Evolutionary conservation across 2,113 vertebrate species (phyloP).

Genomic region (Monarcha castaneiventris): DNA sequence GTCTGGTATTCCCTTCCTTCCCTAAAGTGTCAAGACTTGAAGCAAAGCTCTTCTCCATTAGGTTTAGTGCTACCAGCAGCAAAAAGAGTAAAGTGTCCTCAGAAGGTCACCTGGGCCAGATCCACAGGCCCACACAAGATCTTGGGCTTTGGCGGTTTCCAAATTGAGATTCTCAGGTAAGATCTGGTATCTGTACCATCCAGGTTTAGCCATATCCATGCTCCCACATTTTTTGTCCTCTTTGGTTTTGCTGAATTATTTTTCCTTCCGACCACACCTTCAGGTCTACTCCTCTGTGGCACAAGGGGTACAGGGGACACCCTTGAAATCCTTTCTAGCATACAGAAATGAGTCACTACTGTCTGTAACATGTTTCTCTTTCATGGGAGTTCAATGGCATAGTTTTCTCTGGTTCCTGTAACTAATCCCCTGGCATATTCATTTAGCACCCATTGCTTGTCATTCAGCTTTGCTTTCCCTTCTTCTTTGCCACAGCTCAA

Average conservation of each 20-base stretch:
- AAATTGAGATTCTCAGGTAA: neutral
- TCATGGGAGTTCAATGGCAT: fast-evolving
- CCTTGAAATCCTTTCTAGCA: neutral
- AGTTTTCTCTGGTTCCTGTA: neutral
- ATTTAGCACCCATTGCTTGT: neutral
- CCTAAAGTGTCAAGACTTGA: neutral
- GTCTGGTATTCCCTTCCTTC: neutral
- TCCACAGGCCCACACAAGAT: neutral
- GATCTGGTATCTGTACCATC: neutral
- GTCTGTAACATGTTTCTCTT: neutral
- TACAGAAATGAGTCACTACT: neutral
- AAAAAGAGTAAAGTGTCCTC: neutral
- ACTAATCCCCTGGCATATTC: neutral
- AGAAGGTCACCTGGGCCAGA: neutral
- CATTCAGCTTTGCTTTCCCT: neutral
- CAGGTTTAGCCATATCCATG: fast-evolving
- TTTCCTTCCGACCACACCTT: neutral
- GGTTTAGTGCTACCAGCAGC: neutral
- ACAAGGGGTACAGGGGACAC: fast-evolving
- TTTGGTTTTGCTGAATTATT: neutral
- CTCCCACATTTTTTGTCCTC: neutral
- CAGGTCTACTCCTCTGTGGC: neutral
- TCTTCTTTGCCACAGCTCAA: neutral
- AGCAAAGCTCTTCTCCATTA: neutral
- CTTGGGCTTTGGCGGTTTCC: neutral